phyloP scores from a whole-genome alignment of 2,113 vertebrate genomes.

The Recurvirostra avosetta region DNA sequence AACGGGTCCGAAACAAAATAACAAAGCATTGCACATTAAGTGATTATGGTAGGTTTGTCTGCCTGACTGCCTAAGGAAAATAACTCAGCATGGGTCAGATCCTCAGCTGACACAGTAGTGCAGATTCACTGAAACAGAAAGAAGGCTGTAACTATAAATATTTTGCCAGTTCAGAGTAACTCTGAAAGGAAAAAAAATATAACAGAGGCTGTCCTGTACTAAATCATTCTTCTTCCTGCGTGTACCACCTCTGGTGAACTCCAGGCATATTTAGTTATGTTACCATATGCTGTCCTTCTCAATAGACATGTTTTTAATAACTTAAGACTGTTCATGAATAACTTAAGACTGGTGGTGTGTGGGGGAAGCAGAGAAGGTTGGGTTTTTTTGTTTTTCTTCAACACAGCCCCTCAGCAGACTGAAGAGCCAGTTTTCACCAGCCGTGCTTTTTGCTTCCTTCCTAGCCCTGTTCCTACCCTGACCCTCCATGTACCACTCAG shows the following conservation, averaged over 20 bases:
- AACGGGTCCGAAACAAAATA: background rate
- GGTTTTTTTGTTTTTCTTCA: background rate
- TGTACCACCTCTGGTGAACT: constrained; percentile 2
- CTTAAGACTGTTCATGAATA: background rate
- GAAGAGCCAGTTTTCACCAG: background rate
- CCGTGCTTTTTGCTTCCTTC: background rate
- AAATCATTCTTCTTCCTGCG: background rate
- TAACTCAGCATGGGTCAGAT: background rate
- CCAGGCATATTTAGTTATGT: constrained; percentile 17
- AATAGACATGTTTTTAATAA: background rate
- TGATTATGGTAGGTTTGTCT: background rate
- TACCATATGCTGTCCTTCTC: constrained; percentile 5
- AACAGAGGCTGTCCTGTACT: background rate
- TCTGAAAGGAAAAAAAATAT: background rate
- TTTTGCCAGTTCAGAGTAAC: background rate
- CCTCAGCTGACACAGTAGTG: background rate
- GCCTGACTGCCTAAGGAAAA: background rate
- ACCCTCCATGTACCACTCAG: background rate
- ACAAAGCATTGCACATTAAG: background rate
- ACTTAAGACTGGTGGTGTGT: background rate
- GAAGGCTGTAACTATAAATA: background rate
- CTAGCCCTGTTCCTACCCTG: background rate
- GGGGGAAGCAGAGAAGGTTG: background rate
- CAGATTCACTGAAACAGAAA: background rate
- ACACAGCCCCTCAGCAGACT: background rate